Conservation (phyloP, 35 echinoderm and acorn worm genomes). For the Anneissia japonica region DNA sequence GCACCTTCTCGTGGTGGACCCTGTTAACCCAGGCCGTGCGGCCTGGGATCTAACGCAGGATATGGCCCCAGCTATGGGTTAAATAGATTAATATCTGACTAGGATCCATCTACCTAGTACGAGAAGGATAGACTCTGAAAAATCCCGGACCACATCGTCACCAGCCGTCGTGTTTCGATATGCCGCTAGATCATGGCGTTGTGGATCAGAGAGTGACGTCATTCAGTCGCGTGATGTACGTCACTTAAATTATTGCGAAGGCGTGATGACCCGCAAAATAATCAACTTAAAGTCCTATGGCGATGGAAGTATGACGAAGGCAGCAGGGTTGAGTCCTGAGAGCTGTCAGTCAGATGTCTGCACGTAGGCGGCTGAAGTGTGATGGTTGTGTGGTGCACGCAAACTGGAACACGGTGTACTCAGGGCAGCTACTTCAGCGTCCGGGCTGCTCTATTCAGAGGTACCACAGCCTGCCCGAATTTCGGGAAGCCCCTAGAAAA, state of each 20-base stretch:
- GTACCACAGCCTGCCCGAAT: background rate
- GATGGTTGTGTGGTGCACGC: background rate
- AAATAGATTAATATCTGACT: too few relatives aligned
- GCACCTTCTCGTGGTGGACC: too few relatives aligned
- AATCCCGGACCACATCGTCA: too few relatives aligned
- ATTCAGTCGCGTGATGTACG: too few relatives aligned
- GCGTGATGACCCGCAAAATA: background rate
- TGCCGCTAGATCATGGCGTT: too few relatives aligned
- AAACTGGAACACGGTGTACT: background rate
- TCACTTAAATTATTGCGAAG: background rate
- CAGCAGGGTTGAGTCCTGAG: background rate
- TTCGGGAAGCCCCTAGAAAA: background rate
- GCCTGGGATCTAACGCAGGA: too few relatives aligned
- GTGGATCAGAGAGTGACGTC: too few relatives aligned
- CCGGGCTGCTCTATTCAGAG: conserved; percentile 11
- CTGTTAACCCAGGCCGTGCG: too few relatives aligned
- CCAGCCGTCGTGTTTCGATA: too few relatives aligned
- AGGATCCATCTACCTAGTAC: too few relatives aligned
- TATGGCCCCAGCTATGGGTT: too few relatives aligned
- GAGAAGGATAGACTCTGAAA: too few relatives aligned
- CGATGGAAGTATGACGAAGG: background rate
- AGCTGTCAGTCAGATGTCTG: background rate
- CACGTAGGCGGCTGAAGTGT: conserved; percentile 1
- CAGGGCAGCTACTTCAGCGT: background rate
- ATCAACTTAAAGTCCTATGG: conserved; percentile 15